Conservation (phyloP, 2,888 invertebrate genomes). For the Pinctada fucata region DNA sequence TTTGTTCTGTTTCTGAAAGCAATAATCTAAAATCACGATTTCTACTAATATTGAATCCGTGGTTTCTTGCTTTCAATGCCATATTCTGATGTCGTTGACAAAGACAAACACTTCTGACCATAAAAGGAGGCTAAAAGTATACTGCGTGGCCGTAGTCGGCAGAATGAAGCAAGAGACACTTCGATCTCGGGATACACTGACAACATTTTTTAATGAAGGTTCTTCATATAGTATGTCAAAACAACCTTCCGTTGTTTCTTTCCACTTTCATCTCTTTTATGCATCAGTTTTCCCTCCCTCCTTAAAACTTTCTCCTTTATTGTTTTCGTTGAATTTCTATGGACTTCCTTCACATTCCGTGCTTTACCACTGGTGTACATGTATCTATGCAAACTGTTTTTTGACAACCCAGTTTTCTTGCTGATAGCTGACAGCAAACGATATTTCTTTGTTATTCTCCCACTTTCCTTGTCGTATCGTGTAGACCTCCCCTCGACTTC, state of each 20-base stretch:
- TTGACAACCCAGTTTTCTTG: slow-evolving; percentile 21
- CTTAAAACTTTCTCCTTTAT: slow-evolving; percentile 6
- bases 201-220: slow-evolving; percentile 34
- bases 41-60: slow-evolving; percentile 31
- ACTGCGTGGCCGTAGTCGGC: slow-evolving; percentile 32
- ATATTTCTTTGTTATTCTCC: slow-evolving; percentile 27
- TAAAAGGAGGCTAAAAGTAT: slow-evolving; percentile 26
- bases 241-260: slow-evolving; percentile 30
- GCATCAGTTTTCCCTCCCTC: slow-evolving; percentile 29
- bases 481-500: slow-evolving; percentile 13
- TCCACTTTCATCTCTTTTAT: slow-evolving; percentile 11
- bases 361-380: not conserved
- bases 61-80: slow-evolving; percentile 36
- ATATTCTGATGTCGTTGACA: slow-evolving; percentile 50
- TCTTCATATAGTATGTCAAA: slow-evolving; percentile 42
- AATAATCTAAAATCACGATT: slow-evolving; percentile 41
- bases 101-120: slow-evolving; percentile 40
- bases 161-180: slow-evolving; percentile 43
- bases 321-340: not conserved
- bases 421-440: slow-evolving; percentile 18
- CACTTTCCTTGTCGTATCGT: slow-evolving; percentile 9
- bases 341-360: not conserved
- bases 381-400: slow-evolving; percentile 12
- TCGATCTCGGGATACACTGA: slow-evolving; percentile 37
- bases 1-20: slow-evolving; percentile 7